Base-by-base conservation (phyloP, 2,888 invertebrate species). In the Hydropsyche betteni region DNA sequence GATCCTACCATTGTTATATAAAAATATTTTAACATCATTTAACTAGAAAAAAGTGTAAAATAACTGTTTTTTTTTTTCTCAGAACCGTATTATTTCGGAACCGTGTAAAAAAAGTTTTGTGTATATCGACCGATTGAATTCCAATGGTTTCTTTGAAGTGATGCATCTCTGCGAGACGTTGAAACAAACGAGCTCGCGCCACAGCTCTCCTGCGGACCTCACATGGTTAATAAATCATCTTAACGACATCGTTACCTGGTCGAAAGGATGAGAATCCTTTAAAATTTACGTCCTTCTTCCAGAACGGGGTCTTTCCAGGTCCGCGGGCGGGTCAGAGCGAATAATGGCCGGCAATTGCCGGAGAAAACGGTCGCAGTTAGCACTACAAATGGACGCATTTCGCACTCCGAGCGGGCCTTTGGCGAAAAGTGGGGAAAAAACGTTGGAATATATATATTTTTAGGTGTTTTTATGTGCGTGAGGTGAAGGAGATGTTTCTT, bases 141-240 rank as follows among this genome's bases (percentile, higher is more conserved):
- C 24, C 24, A 8, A 8, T 10, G 44, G 10, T 44, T 44, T 53
- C 77, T 77, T 74, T 73, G 75, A 77, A 75, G 75, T 74, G 74
- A 77, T 70, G 75, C 77, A 77, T 70, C 70, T 74, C 70, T 68
- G 70, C 33, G 52, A n/a, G 69, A 16, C 38, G n/a, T 12, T 14
- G 44, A 44, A 14, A 34, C 51, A 14, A 64, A 34, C 12, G 24
- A 14, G 34, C 6, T 8, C 6, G 44, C 44, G 44, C 7, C 44
- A 10, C 44, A 10, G 7, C 6, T 6, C 44, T 44, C 10, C 44
- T 44, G 64, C 36, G 33, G 64, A 64, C 64, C n/a, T 64, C 64
- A 64, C 24, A 53, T 33, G 69, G 74, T 77, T 70, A 75, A 76
- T 78, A 78, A 78, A 78, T 78, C 78, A 78, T 78, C 73, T 74